Evolutionary conservation across 2,888 invertebrate genomes (phyloP).

Genomic region (Abrostola triplasia): DNA sequence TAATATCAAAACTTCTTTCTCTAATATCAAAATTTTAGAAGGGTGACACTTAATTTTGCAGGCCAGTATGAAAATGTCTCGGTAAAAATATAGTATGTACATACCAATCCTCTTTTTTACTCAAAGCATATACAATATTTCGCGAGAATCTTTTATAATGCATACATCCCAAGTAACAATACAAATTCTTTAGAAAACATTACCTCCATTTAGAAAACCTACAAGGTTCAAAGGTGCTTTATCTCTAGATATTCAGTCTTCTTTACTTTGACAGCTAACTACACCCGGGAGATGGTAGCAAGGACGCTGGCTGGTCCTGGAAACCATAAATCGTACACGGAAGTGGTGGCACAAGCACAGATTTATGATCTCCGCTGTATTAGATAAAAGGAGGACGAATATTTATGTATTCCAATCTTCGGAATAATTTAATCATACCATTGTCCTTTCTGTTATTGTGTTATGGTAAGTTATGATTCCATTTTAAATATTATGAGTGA

Average conservation of each 20-base stretch:
- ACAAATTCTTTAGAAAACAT: constrained; percentile 5
- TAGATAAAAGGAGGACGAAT: constrained; percentile 7
- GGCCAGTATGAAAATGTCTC: too few relatives aligned
- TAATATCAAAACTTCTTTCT: too few relatives aligned
- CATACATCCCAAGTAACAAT: too few relatives aligned
- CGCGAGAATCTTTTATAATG: too few relatives aligned
- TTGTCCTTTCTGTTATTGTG: background rate
- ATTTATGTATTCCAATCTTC: constrained; percentile 2
- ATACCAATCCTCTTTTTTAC: too few relatives aligned
- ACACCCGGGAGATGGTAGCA: constrained; percentile 26
- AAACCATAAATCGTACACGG: constrained; percentile 37
- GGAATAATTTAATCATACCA: background rate
- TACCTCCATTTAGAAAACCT: constrained; percentile 15
- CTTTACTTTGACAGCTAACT: constrained; percentile 45
- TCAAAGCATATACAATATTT: too few relatives aligned
- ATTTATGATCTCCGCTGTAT: constrained; percentile 34
- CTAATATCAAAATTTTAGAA: too few relatives aligned
- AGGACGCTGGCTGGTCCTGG: constrained; percentile 26
- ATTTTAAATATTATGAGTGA: too few relatives aligned
- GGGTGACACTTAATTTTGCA: too few relatives aligned
- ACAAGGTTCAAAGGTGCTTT: constrained; percentile 18
- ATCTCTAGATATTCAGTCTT: constrained; percentile 27
- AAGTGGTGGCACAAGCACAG: constrained; percentile 26
- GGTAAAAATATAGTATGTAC: too few relatives aligned
- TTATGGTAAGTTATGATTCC: background rate